These are phyloP conservation scores for Harpagifer antarcticus DNA, from an alignment of 2,797 vertebrate genomes.

Conservation along the genomic window DNA sequence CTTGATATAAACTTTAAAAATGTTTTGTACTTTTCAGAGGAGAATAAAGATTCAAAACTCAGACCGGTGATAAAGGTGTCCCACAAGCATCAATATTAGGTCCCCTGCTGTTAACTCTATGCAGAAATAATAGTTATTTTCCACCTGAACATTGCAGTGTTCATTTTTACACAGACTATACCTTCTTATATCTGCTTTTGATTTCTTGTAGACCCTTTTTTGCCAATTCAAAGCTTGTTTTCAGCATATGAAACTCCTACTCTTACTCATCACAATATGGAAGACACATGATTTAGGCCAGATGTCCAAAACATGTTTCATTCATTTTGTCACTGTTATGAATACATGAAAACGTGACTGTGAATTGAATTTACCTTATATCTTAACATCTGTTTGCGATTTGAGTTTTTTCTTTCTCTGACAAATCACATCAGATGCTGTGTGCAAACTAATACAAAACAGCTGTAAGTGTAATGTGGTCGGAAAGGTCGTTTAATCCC, in stretches of 20 bases:
- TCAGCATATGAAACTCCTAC: constrained; percentile 15
- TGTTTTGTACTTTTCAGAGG: no score
- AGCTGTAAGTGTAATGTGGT: constrained; percentile 22
- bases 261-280: constrained; percentile 9
- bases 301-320: constrained; percentile 20
- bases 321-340: constrained; percentile 1
- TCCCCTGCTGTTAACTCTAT: background rate
- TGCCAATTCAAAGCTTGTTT: background rate
- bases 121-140: background rate
- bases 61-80: background rate
- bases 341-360: background rate
- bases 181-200: background rate
- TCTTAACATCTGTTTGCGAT: constrained; percentile 34
- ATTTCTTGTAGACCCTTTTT: background rate
- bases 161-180: background rate
- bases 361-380: background rate
- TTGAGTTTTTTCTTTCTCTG: background rate
- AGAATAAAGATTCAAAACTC: no score
- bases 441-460: constrained; percentile 12
- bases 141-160: background rate
- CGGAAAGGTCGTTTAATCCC: constrained; percentile 5
- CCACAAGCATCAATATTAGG: background rate
- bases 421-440: constrained; percentile 24
- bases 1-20: no score
- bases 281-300: constrained; percentile 3